Base-by-base conservation (phyloP, 2,797 vertebrate species). In the Rhyacichthys aspro region DNA sequence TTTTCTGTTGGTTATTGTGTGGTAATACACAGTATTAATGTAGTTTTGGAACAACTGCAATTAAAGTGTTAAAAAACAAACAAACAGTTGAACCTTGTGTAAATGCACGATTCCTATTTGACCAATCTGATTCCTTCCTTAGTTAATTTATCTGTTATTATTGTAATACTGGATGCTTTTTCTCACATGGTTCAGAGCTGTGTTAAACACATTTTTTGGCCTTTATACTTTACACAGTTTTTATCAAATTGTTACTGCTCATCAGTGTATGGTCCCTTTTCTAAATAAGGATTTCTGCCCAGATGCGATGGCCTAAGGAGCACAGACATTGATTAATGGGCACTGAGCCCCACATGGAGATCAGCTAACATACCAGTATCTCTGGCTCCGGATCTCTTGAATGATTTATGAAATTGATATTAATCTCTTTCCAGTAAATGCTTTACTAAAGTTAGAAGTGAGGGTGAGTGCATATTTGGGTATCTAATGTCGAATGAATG, bases 401-500 rank as follows among this genome's bases (percentile, higher is more conserved):
- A 95, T 96, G 94, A 97, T 97, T 96, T 95, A 97, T 96, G 92
- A 93, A 94, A 95, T 94, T 95, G 95, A 94, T 96, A 97, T 94
- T 95, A 95, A 97, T 97, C 94, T 96, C 91, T 93, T 95, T 95
- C 93, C 94, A 93, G 94, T 94, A 97, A 96, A 95, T 92, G 94
- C 92, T 94, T 94, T 95, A 92, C 92, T 91, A 92, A 91, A 93
- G 91, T 94, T 95, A 93, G 92, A 94, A 87, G 77, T 74, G 55
- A 81, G 84, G 84, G 90, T 90, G 92, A 94, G 95, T 93, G 93
- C 91, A 95, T 94, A 90, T 94, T 95, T 91, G 88, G n/a, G 89
- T 79, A 84, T 88, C 89, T 93, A 92, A 93, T 92, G 92, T 93
- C 93, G 93, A 93, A 94, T 94, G 88, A 93, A 93, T 94, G 90